Evolutionary conservation across 2,888 invertebrate genomes (phyloP).

Genomic region (Augiades crinisus): DNA sequence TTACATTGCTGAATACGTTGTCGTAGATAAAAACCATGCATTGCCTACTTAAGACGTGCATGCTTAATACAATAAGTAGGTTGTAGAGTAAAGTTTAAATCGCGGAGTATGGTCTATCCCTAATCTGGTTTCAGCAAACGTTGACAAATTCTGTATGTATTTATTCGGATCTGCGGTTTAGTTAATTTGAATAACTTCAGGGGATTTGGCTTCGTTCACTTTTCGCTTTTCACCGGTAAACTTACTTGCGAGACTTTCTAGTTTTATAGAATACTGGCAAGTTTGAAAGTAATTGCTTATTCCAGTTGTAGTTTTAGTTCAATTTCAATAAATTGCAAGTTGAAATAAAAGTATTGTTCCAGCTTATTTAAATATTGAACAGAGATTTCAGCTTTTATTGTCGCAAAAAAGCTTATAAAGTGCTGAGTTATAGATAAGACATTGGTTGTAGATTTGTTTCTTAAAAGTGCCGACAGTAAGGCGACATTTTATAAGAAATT

Average conservation of each 20-base stretch:
- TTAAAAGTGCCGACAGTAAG: too few relatives aligned
- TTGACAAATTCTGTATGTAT: slow-evolving; percentile 79
- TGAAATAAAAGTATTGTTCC: too few relatives aligned
- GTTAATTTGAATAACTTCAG: slow-evolving; percentile 72
- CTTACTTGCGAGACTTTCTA: slow-evolving; percentile 19
- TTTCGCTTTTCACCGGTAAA: slow-evolving; percentile 31
- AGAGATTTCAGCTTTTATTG: too few relatives aligned
- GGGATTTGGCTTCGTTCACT: slow-evolving; percentile 48
- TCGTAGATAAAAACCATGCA: too few relatives aligned
- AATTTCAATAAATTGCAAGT: slow-evolving; percentile 17
- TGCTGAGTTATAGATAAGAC: too few relatives aligned
- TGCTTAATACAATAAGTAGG: slow-evolving; percentile 78
- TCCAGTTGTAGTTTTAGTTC: slow-evolving; percentile 17
- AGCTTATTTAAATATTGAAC: too few relatives aligned
- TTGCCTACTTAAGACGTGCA: too few relatives aligned
- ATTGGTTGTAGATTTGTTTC: too few relatives aligned
- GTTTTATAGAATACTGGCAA: slow-evolving; percentile 24
- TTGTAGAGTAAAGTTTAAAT: slow-evolving; percentile 66
- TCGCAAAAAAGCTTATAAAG: too few relatives aligned
- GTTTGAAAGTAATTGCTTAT: slow-evolving; percentile 23
- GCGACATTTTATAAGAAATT: too few relatives aligned
- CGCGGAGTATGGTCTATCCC: slow-evolving; percentile 62
- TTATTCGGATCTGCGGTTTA: slow-evolving; percentile 67
- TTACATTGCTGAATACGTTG: too few relatives aligned
- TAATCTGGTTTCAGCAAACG: slow-evolving; percentile 64